Percentiles rank a stretch among this genome's conserved stretches.
phyloP scores from a whole-genome alignment of 2,888 invertebrate genomes.

The Galerucella calmariensis region DNA sequence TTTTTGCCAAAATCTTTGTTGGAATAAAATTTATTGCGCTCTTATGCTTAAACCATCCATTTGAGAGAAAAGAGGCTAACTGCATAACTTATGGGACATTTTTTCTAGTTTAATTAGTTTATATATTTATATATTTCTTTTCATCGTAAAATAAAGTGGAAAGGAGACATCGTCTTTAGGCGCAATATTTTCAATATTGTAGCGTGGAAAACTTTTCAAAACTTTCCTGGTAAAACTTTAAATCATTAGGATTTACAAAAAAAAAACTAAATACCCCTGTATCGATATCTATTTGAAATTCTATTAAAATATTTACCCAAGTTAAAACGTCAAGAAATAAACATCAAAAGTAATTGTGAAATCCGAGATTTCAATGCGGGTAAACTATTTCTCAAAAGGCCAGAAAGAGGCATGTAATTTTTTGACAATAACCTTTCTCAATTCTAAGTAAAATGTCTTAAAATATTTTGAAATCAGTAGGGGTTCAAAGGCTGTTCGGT shows the following conservation, averaged over 20 bases:
- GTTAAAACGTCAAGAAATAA: slow-evolving; percentile 17
- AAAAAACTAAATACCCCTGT: neutral
- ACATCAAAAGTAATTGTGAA: slow-evolving; percentile 26
- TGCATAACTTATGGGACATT: too few relatives aligned
- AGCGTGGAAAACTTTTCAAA: too few relatives aligned
- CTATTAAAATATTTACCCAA: slow-evolving; percentile 20
- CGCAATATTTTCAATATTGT: too few relatives aligned
- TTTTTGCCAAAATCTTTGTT: too few relatives aligned
- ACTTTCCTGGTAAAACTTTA: too few relatives aligned
- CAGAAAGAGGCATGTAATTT: slow-evolving; percentile 37
- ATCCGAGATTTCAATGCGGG: slow-evolving; percentile 29
- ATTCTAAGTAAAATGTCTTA: slow-evolving; percentile 34
- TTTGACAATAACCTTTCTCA: slow-evolving; percentile 29
- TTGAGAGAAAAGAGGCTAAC: too few relatives aligned
- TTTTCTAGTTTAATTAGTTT: too few relatives aligned
- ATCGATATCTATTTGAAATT: slow-evolving; percentile 20
- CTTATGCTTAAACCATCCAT: too few relatives aligned
- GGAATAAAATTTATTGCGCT: too few relatives aligned
- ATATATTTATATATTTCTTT: too few relatives aligned
- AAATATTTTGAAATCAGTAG: slow-evolving; percentile 33
- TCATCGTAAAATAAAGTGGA: too few relatives aligned
- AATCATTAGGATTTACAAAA: neutral
- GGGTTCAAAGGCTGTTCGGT: slow-evolving; percentile 24
- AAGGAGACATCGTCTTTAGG: too few relatives aligned
- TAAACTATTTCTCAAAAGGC: slow-evolving; percentile 36